Evolutionary conservation across 2,888 invertebrate species (phyloP), one percentile per base, ranked within the genome.

Genomic region (Temnothorax rugatulus): DNA sequence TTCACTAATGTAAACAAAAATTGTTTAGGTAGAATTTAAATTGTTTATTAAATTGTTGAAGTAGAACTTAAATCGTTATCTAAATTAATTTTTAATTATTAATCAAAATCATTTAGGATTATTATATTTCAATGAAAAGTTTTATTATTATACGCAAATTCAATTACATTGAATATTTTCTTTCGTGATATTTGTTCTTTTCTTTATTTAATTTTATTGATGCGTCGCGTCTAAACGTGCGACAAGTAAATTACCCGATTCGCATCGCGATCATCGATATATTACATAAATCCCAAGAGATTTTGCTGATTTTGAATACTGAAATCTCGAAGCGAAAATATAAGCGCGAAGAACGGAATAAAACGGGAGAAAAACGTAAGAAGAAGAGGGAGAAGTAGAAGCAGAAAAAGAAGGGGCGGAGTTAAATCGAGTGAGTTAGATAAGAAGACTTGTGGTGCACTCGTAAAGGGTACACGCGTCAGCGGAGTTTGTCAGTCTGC

Each of bases 391-490:
- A 87, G 84, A 86, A 88, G 79, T 85, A 63, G 66, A 75, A 76
- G 38, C 61, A 83, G 29, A 25, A 64, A 85, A 87, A 75, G 82
- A 82, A 84, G 76, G 44, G 83, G 81, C 83, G 61, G 82, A 86
- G 90, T 86, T 85, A 85, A 87, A 87, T 82, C 76, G 83, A 89
- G 88, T 84, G 74, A 81, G 85, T 66, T 79, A 89, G 91, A 90
- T 90, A 88, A 91, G 88, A 68, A 82, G 82, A 57, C 85, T 76
- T 71, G 71, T 76, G 82, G 71, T 79, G 76, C 84, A 82, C 68
- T 83, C 68, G 83, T 85, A 85, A 90, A 87, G 84, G 85, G 82
- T 83, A 82, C 21, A 57, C 34, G 68, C 77, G 68, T 83, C 71
- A 83, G 47, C 75, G 50, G 64, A 74, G 57, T 75, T 74, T 84